These are phyloP conservation scores for Sebastes umbrosus DNA, from an alignment of 2,797 vertebrate species.

Conservation along the genomic window DNA sequence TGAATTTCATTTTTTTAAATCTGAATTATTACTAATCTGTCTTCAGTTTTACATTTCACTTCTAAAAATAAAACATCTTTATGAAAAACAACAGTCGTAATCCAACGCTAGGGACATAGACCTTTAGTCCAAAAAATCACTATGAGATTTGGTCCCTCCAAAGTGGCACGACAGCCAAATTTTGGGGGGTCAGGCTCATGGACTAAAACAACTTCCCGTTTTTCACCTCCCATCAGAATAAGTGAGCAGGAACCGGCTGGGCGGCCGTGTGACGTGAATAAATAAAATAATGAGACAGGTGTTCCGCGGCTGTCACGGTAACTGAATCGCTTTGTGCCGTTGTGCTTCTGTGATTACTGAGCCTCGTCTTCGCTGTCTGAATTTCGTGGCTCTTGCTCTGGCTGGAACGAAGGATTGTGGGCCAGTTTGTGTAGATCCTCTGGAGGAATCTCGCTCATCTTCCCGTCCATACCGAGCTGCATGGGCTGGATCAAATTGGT, in stretches of 20 bases:
- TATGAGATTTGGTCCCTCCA: too few relatives aligned
- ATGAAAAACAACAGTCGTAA: constrained; percentile 14
- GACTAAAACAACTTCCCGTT: not conserved
- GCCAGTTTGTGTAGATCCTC: constrained; percentile 76
- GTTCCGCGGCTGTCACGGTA: not conserved
- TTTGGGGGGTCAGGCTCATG: too few relatives aligned
- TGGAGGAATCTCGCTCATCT: constrained; percentile 84
- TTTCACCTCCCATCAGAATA: not conserved
- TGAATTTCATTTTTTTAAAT: too few relatives aligned
- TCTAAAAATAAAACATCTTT: constrained; percentile 48
- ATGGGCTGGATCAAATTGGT: constrained; percentile 91
- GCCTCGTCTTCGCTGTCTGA: constrained; percentile 71
- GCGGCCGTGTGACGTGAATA: not conserved
- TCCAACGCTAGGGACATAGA: too few relatives aligned
- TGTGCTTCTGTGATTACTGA: not conserved
- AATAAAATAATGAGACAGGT: not conserved
- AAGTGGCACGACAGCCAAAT: too few relatives aligned
- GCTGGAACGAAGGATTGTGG: constrained; percentile 75
- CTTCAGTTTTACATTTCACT: constrained; percentile 11
- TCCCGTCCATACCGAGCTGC: constrained; percentile 88
- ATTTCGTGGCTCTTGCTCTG: constrained; percentile 60
- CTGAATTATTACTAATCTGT: not conserved
- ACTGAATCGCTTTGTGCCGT: not conserved
- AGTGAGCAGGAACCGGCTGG: not conserved
- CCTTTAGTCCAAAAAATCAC: too few relatives aligned